phyloP scores from a whole-genome alignment of 1,140 invertebrate species.

The Calephelis nemesis region DNA sequence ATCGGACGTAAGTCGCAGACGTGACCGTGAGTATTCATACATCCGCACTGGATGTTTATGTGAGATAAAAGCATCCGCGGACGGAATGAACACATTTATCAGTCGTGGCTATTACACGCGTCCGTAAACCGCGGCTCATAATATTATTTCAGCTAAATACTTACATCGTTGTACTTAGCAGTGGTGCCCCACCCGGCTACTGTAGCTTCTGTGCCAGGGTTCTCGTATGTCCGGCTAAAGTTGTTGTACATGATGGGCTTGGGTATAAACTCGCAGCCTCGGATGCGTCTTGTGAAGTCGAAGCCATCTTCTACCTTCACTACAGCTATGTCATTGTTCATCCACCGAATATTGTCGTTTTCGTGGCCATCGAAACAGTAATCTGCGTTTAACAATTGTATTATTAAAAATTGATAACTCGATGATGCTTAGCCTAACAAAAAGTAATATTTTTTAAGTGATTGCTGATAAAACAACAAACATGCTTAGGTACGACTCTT shows the following conservation, averaged over 20 bases:
- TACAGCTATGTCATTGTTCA: conserved; percentile 70
- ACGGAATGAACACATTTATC: too few species aligned
- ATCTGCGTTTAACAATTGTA: conserved; percentile 34
- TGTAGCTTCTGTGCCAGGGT: conserved; percentile 45
- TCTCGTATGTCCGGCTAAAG: conserved; percentile 57
- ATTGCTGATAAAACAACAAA: too few species aligned
- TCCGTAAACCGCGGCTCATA: too few species aligned
- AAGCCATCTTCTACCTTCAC: conserved; percentile 65
- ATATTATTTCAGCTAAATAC: not conserved
- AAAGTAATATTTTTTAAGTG: not conserved
- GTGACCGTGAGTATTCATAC: too few species aligned
- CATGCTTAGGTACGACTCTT: too few species aligned
- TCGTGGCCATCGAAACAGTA: conserved; percentile 68
- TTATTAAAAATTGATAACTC: not conserved
- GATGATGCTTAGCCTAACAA: too few species aligned
- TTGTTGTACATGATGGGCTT: conserved; percentile 63
- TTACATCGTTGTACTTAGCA: conserved; percentile 58
- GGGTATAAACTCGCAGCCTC: conserved; percentile 61
- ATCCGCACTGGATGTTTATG: too few species aligned
- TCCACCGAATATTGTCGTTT: conserved; percentile 67
- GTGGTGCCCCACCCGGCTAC: conserved; percentile 65
- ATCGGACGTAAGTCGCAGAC: too few species aligned
- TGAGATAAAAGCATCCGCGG: too few species aligned
- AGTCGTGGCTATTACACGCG: not conserved
- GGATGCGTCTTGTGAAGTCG: conserved; percentile 54